These are phyloP conservation scores for Gymnoscelis rufifasciata DNA, from an alignment of 2,888 invertebrate genomes.

Conservation along the genomic window DNA sequence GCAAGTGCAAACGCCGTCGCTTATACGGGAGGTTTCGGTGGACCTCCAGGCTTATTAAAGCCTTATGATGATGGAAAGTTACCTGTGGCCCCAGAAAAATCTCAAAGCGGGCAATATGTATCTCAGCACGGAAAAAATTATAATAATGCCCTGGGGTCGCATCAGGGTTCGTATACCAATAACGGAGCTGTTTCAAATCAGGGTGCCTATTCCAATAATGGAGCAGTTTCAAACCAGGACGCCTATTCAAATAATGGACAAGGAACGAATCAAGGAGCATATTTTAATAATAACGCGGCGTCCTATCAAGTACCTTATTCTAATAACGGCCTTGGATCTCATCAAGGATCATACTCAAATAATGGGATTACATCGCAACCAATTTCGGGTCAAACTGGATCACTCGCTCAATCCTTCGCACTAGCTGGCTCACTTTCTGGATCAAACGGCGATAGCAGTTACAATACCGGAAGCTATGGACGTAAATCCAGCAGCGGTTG, in stretches of 20 bases:
- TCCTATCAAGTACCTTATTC: slow-evolving; percentile 18
- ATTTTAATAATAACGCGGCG: slow-evolving; percentile 6
- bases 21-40: slow-evolving; percentile 67
- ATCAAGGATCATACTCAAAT: slow-evolving; percentile 15
- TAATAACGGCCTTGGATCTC: slow-evolving; percentile 22
- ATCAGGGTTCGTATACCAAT: slow-evolving; percentile 15
- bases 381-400: slow-evolving; percentile 1
- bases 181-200: slow-evolving; percentile 11
- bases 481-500: slow-evolving; percentile 34
- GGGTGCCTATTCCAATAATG: slow-evolving; percentile 7
- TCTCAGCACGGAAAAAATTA: slow-evolving; percentile 19
- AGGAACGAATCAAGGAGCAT: slow-evolving; percentile 13
- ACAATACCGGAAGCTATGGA: slow-evolving; percentile 23
- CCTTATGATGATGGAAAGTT: slow-evolving; percentile 55
- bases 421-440: slow-evolving; percentile 40
- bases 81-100: slow-evolving; percentile 16
- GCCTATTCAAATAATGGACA: slow-evolving; percentile 11
- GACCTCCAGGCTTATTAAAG: slow-evolving; percentile 62
- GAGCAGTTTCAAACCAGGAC: slow-evolving; percentile 3
- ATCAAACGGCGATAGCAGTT: slow-evolving; percentile 19
- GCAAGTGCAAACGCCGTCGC: slow-evolving; percentile 30
- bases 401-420: slow-evolving; percentile 39
- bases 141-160: slow-evolving; percentile 22
- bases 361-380: slow-evolving; percentile 5
- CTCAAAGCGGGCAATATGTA: slow-evolving; percentile 23